Base-by-base conservation (phyloP, 2,113 vertebrate genomes). In the Pheucticus melanocephalus region DNA sequence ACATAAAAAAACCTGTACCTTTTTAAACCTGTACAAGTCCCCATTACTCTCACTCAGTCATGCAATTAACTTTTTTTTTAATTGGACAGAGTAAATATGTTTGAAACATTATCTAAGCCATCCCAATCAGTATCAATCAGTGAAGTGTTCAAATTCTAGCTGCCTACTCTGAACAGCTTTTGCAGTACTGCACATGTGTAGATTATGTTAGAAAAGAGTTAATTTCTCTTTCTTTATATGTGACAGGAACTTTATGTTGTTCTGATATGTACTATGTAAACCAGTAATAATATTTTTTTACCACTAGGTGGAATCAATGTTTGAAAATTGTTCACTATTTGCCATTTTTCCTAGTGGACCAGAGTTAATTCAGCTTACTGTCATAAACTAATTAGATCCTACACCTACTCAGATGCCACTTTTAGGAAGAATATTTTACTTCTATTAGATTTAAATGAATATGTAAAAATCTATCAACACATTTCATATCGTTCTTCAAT, bases 291-390 rank as follows among this genome's bases (percentile, higher is more conserved):
- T 53, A 84, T 39, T 65, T 88, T 86, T 88, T 87, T 73, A 73
- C 97, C 97, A 94, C 95, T 97, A 97, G 95, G 89, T 96, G 97
- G 95, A 93, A 96, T 80, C 91, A 60, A 51, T n/a, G 92, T 82
- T 80, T 95, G 86, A 83, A 50, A 92, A 90, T 12, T 28, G 21
- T 84, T 88, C 51, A 69, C 31, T 54, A 13, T 48, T 77, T 57
- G 22, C 25, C 7, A 13, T 50, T 94, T 91, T 80, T 92, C 73
- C 66, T 53, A 78, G 48, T 21, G 42, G 64, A 92, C n/a, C 21
- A 37, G 21, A 69, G 42, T 75, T 88, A 53, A 80, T 70, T 77
- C 79, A 93, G 51, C 78, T 86, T 59, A 40, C 79, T 90, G 59
- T 68, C 71, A 72, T 65, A 85, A 91, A 51, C 35, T 72, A 91